Evolutionary conservation across 2,113 vertebrate genomes (phyloP).

Genomic region (Peromyscus maniculatus): DNA sequence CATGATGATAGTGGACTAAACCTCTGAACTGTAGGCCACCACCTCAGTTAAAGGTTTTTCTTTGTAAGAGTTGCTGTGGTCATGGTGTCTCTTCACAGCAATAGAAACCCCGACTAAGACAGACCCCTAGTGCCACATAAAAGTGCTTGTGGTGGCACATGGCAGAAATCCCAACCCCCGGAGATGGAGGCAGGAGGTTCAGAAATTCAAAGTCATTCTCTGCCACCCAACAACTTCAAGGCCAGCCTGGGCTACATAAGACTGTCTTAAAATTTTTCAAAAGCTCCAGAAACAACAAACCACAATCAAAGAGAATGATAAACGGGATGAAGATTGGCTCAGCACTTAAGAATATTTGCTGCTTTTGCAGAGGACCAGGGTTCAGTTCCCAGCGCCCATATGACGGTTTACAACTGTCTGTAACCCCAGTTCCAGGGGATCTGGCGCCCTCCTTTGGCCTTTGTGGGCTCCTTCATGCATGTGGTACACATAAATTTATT

Average conservation of each 20-base stretch:
- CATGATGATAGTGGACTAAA: background rate
- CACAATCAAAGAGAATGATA: background rate
- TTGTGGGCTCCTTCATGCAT: background rate
- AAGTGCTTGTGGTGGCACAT: background rate
- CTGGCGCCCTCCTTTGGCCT: background rate
- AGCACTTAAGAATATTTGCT: background rate
- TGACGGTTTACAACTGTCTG: background rate
- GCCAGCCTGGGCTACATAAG: background rate
- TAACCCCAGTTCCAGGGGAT: background rate
- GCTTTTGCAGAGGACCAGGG: background rate
- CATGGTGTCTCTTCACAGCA: background rate
- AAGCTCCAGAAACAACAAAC: background rate
- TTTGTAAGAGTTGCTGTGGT: background rate
- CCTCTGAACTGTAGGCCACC: background rate
- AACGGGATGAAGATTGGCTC: background rate
- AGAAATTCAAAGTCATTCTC: background rate
- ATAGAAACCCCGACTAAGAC: background rate
- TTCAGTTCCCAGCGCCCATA: background rate
- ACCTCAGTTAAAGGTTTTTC: background rate
- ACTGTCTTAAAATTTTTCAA: background rate
- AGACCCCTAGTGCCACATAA: background rate
- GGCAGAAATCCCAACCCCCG: background rate
- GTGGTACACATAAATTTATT: background rate
- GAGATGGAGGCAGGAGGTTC: background rate
- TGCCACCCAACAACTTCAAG: background rate